Conservation (phyloP, 2,113 vertebrate genomes). For the Nanorana parkeri region DNA sequence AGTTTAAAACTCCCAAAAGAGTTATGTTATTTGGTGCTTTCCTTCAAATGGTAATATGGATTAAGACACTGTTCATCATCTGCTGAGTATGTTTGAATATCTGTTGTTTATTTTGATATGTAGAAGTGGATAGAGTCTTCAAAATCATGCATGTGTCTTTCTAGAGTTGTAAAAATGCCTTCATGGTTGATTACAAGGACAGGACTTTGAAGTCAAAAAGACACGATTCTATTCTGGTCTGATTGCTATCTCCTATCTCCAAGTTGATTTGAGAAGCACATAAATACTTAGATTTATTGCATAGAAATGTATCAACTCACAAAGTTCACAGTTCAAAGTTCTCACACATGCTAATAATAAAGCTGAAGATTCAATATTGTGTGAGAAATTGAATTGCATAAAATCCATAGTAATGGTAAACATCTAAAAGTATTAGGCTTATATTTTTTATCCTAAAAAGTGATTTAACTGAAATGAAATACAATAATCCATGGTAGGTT, state of each 20-base stretch:
- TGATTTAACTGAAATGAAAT: no score
- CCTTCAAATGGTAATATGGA: no score
- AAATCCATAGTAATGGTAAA: neutral
- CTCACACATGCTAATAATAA: neutral
- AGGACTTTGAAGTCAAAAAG: conserved; percentile 17
- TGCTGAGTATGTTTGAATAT: no score
- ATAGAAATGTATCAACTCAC: neutral
- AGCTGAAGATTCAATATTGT: neutral
- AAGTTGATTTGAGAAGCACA: neutral
- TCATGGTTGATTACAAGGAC: neutral
- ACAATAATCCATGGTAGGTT: no score
- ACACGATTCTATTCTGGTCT: neutral
- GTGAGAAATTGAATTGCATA: neutral
- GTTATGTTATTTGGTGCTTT: no score
- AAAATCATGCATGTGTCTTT: neutral
- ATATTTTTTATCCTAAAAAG: no score
- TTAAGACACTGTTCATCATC: no score
- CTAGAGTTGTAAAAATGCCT: conserved; percentile 19
- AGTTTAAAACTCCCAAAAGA: no score
- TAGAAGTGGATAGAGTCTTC: no score
- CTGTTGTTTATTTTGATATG: no score
- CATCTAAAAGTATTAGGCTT: no score
- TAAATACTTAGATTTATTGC: conserved; percentile 30
- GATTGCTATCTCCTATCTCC: conserved; percentile 3
- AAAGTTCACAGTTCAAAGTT: conserved; percentile 37